Evolutionary conservation across 2,113 vertebrate genomes (phyloP).

Genomic region (Lipotes vexillifer): DNA sequence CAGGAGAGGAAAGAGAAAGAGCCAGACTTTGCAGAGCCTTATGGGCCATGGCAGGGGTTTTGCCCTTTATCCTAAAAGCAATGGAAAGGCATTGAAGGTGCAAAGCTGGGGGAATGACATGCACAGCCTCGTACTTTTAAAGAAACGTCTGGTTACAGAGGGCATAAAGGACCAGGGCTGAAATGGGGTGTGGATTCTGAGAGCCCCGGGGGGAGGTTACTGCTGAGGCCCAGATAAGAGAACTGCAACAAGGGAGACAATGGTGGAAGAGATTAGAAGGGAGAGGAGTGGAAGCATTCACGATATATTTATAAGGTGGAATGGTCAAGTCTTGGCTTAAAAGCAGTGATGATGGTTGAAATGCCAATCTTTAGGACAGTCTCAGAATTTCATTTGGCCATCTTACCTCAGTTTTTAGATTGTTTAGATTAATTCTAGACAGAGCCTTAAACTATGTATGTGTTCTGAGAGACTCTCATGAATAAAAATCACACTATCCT

Average conservation of each 20-base stretch:
- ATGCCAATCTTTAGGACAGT: background rate
- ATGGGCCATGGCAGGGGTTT: background rate
- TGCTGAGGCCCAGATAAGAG: background rate
- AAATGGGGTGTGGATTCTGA: background rate
- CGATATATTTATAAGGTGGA: background rate
- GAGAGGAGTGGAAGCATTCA: background rate
- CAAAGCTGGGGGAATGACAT: background rate
- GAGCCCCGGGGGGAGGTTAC: background rate
- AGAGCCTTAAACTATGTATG: constrained; percentile 32
- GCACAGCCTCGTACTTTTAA: background rate
- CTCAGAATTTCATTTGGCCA: background rate
- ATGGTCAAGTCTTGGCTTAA: background rate
- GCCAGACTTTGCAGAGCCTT: background rate
- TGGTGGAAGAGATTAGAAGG: background rate
- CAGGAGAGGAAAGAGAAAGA: background rate
- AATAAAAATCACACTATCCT: constrained; percentile 56
- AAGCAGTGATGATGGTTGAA: background rate
- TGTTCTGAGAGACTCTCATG: constrained; percentile 43
- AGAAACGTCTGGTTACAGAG: background rate
- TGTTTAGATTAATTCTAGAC: constrained; percentile 17
- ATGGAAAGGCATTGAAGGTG: background rate
- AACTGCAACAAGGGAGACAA: background rate
- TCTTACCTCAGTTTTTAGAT: background rate
- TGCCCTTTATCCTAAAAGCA: background rate
- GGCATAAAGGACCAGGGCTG: background rate